Base-by-base conservation (phyloP, 2,888 invertebrate species). In the Chrysolina haemoptera region DNA sequence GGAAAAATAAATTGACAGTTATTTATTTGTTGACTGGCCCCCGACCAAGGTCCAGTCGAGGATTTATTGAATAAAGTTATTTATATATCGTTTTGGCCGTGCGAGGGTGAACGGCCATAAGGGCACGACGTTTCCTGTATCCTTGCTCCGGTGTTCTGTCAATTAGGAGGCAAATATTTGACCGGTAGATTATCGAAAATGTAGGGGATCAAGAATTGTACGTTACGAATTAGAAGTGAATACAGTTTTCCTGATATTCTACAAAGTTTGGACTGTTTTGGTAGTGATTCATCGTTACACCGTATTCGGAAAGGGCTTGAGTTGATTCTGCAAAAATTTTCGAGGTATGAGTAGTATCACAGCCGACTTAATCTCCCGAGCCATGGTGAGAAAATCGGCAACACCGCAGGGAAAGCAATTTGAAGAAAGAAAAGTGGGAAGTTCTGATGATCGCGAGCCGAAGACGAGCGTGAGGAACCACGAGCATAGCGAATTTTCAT, bases 1-100 rank as follows among this genome's bases (percentile, higher is more conserved):
- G 73, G 76, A 77, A 76, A 74, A 76, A 80, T 77, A 81, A 80
- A 81, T 80, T 80, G 81, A 80, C 80, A 79, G 78, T 80, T 80
- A 81, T 79, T 80, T 81, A 80, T 80, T 81, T 79, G 79, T 68
- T 64, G 70, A 75, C 71, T 72, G 75, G 68, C 76, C 75, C 74
- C 62, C 65, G 66, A 53, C 40, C 35, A 50, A 48, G 69, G 69
- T 20, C 69, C 35, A 35, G 69, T 53, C 73, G 66, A 55, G 62
- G 73, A 71, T 77, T 75, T 75, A 73, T 77, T 78, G 71, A 76
- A 76, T 74, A 73, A 66, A 73, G 72, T 74, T 76, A 76, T 76
- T 76, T 74, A 72, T 74, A 74, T 68, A 70, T 73, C 67, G 62
- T 53, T 66, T 65, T 67, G 68, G 27, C 43, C 53, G 64, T 55